Percentiles rank a stretch among this genome's conserved stretches.
Evolutionary conservation across 2,888 invertebrate species (phyloP).

Genomic region (Lasiommata megera): DNA sequence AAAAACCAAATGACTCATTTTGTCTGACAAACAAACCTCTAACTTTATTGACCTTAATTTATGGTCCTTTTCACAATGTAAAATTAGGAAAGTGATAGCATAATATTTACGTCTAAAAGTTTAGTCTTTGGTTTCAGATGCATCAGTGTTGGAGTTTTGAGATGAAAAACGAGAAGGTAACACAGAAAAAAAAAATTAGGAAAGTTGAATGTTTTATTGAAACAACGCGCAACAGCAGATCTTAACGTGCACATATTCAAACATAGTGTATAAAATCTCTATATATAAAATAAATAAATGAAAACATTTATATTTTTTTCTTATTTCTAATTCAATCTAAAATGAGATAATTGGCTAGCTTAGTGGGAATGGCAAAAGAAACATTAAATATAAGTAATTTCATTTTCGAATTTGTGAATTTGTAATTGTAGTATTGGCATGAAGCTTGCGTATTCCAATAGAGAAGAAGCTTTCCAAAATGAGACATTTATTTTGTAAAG

Average conservation of each 20-base stretch:
- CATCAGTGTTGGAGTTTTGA: neutral
- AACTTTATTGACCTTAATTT: too few species aligned
- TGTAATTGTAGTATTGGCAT: too few species aligned
- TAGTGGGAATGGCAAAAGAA: too few species aligned
- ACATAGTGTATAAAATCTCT: neutral
- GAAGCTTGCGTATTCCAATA: too few species aligned
- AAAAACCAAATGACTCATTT: too few species aligned
- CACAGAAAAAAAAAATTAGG: neutral
- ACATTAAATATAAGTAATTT: too few species aligned
- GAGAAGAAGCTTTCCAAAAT: too few species aligned
- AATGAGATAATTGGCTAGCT: neutral
- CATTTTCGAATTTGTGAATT: too few species aligned
- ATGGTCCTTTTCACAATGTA: too few species aligned
- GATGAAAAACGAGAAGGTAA: neutral
- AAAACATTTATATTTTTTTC: neutral
- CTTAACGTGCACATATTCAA: neutral
- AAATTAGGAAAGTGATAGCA: too few species aligned
- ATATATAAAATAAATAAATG: slow-evolving; percentile 8
- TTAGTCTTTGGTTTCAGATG: neutral
- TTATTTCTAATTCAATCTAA: neutral
- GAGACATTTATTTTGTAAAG: neutral
- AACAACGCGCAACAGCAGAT: neutral
- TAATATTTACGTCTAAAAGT: neutral
- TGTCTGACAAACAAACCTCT: too few species aligned
- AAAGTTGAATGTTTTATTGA: neutral